phyloP scores from a whole-genome alignment of 2,797 vertebrate species.

The Tokudaia tokunoshimensis region DNA sequence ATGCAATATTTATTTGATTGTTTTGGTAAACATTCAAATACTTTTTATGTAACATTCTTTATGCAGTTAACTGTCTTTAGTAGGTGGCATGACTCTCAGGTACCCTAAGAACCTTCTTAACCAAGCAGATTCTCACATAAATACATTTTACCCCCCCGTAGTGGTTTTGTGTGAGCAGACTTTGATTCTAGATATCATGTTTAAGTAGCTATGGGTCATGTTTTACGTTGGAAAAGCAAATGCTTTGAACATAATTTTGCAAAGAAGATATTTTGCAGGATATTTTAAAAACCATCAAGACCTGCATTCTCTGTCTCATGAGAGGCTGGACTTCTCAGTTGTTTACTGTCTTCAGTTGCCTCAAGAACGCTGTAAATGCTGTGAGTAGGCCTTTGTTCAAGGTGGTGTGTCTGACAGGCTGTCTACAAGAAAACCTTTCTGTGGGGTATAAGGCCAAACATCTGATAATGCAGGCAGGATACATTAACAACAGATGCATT shows the following conservation, averaged over 20 bases:
- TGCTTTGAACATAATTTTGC: neutral
- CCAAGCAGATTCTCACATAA: conserved; percentile 1
- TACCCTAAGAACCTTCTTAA: neutral
- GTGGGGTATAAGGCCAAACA: neutral
- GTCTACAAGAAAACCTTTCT: neutral
- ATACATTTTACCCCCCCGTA: neutral
- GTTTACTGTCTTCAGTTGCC: neutral
- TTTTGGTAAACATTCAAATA: neutral
- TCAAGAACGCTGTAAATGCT: neutral
- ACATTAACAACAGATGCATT: neutral
- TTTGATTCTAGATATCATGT: neutral
- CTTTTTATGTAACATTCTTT: neutral
- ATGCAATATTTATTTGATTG: neutral
- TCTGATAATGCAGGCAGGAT: neutral
- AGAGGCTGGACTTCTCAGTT: neutral
- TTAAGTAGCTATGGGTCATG: neutral
- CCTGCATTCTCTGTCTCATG: neutral
- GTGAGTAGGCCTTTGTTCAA: conserved; percentile 27
- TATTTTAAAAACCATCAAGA: neutral
- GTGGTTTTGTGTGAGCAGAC: neutral
- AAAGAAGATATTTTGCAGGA: neutral
- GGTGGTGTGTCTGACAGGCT: neutral
- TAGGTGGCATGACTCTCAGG: neutral
- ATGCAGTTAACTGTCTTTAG: neutral
- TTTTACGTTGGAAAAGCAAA: neutral